phyloP scores from a whole-genome alignment of 2,888 invertebrate species.

The Cryptocephalus moraei region DNA sequence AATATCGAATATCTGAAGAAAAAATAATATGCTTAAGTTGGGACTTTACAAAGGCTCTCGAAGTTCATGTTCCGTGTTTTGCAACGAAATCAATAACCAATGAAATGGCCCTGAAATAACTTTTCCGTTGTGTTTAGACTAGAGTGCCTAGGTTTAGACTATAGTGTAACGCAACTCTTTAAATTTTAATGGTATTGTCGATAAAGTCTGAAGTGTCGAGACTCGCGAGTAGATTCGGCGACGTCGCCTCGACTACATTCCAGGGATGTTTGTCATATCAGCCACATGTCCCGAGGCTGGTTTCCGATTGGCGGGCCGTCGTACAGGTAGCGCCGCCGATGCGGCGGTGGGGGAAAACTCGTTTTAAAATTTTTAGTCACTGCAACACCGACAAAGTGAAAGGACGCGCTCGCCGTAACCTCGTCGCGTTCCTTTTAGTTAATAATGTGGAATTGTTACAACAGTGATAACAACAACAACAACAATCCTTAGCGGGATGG shows the following conservation, averaged over 20 bases:
- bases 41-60: no score
- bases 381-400: conserved; percentile 34
- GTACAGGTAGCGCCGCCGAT: conserved; percentile 23
- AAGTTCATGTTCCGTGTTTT: no score
- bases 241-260: conserved; percentile 22
- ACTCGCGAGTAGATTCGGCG: conserved; percentile 6
- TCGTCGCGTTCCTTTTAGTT: conserved; percentile 17
- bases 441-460: conserved; percentile 8
- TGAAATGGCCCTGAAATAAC: no score
- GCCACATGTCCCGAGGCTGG: conserved; percentile 16
- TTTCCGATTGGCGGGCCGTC: conserved; percentile 20
- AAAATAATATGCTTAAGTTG: no score
- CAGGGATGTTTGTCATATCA: conserved; percentile 25
- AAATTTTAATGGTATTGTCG: no score
- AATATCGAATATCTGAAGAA: no score
- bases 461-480: neutral
- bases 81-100: no score
- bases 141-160: no score
- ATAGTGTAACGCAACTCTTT: no score
- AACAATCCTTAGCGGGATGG: neutral
- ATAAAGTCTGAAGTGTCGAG: no score
- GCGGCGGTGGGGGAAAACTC: conserved; percentile 34
- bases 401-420: conserved; percentile 18
- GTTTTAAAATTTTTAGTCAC: conserved; percentile 38
- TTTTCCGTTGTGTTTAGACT: no score